Evolutionary conservation across 2,888 invertebrate genomes (phyloP), one percentile per base, ranked within the genome.

Genomic region (Chalcis sispes): DNA sequence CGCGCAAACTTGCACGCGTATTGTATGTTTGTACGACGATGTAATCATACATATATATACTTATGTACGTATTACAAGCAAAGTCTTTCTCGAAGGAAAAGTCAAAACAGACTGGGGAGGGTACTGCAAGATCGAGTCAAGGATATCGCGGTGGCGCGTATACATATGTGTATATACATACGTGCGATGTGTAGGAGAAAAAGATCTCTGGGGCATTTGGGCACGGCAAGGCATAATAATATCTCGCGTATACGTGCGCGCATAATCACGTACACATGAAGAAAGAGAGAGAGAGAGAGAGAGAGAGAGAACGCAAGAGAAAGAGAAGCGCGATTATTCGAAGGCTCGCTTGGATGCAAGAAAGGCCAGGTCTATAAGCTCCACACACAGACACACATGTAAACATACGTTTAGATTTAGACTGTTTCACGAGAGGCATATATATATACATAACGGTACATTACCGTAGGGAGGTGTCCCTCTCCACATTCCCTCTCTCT

Each of bases 61-160:
- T n/a, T n/a, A n/a, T n/a, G n/a, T n/a, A n/a, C n/a, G n/a, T n/a
- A n/a, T n/a, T n/a, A n/a, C n/a, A n/a, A n/a, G 42, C 42, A 42
- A 13, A 8, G 15, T 13, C 2, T 42, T 42, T 13, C 5, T 42
- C 27, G 62, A 48, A 27, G 13, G 25, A 64, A 23, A 27, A 20
- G 48, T 32, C 25, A 3, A 48, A 7, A 20, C 8, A 32, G 36
- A 36, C 5, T 15, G 5, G 7, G 1, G 13, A 18, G 25, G n/a
- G 23, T 7, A 42, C n/a, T n/a, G 18, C 62, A 48, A 62, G 62
- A 62, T 62, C 62, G 48, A 48, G 61, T 61, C 61, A 61, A 61
- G 61, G 61, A 61, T 61, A 61, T 23, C 1, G 5, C 18, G 29
- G 32, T 58, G 29, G n/a, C 32, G 18, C 23, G 32, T 52, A 65